Evolutionary conservation across 53 echinoderm and acorn worm species (phyloP), one percentile per base, ranked within the genome.

Genomic region (Actinopyga echinites): DNA sequence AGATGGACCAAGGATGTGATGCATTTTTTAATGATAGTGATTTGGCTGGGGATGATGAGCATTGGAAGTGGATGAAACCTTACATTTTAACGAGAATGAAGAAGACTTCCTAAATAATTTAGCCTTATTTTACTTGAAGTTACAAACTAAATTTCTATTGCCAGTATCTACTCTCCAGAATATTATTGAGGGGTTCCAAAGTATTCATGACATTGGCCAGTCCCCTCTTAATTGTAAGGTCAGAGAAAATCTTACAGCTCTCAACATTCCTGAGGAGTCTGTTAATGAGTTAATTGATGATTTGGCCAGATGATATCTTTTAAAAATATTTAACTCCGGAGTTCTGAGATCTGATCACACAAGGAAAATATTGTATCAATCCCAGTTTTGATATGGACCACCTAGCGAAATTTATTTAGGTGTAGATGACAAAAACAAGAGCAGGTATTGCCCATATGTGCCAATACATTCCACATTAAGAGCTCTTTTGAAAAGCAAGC

Each of bases 111-210:
- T 82, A 53, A 63, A 42, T 11, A 64, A 26, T 45, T 44, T 82
- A 64, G 64, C 85, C 6, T 54, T 84, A 22, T 84, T 84, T 57
- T 71, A 74, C 57, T 40, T 84, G 23, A 84, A 74, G 21, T 73
- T 85, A 75, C 85, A 84, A 11, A 43, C 71, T 58, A 84, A 85
- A 40, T 85, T 26, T 43, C 12, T 85, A 20, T 59, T 85, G 43
- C 85, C 75, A 62, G 75, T 59, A 2, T 43, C 62, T 26, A 75
- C 75, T 38, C 74, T 85, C 40, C 75, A 85, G 57, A 49, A 37
- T 34, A 75, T 85, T 38, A 85, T 85, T 28, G 85, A 85, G 32
- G 85, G 60, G 28, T 75, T 85, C 22, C 75, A 74, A 62, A 17
- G 24, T 24, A 42, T 85, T 60, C 63, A 74, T 75, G 42, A 61